Conservation (phyloP, 2,113 vertebrate species). For the Paracanthobrama guichenoti region DNA sequence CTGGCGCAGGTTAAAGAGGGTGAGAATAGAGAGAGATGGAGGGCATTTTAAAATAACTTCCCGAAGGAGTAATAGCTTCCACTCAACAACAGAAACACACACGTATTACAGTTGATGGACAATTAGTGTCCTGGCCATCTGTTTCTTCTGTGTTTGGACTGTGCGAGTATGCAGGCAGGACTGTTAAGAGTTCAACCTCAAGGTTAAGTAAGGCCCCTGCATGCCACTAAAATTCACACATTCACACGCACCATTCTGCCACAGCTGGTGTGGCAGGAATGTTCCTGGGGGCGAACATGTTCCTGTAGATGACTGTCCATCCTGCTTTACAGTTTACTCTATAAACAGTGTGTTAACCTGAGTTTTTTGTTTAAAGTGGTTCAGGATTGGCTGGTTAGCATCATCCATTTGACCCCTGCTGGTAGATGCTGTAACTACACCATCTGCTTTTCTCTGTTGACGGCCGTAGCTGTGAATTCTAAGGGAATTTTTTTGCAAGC, state of each 20-base stretch:
- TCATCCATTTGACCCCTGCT: background rate
- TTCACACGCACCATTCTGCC: constrained; percentile 39
- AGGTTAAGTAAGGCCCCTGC: constrained; percentile 54
- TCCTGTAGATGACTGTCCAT: constrained; percentile 43
- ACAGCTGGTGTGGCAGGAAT: constrained; percentile 45
- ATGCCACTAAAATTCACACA: constrained; percentile 40
- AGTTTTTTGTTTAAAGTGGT: constrained; percentile 26
- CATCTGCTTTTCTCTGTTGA: background rate
- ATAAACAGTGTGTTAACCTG: background rate
- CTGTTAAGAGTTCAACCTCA: constrained; percentile 43
- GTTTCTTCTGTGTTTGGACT: constrained; percentile 48
- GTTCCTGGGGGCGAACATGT: constrained; percentile 42
- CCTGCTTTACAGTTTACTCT: constrained; percentile 18
- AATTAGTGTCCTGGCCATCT: constrained; percentile 55
- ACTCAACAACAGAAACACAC: constrained; percentile 24
- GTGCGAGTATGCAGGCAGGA: constrained; percentile 47
- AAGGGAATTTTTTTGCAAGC: background rate
- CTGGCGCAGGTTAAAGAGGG: constrained; percentile 16
- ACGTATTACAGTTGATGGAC: constrained; percentile 50
- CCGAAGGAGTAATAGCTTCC: constrained; percentile 13
- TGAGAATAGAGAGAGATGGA: constrained; percentile 26
- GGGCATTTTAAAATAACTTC: constrained; percentile 19
- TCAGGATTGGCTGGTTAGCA: background rate
- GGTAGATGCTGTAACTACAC: background rate
- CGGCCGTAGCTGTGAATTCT: background rate